Evolutionary conservation across 2,888 invertebrate species (phyloP), one percentile per base, ranked within the genome.

Genomic region (Invenusta paracnida): DNA sequence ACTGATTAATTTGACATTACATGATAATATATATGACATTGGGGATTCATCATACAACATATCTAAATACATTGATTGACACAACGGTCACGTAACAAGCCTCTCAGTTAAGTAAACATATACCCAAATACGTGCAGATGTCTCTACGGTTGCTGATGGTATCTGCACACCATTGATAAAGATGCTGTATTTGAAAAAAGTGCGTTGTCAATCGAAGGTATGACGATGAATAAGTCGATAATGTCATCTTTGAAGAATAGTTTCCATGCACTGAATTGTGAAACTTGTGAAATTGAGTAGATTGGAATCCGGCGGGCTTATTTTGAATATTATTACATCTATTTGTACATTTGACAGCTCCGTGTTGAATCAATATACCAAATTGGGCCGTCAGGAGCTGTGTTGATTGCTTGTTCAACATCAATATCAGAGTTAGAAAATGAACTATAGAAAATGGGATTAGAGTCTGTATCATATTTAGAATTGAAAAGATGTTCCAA

Each of bases 371-470:
- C 27, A 73, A 73, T 73, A 73, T 73, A 13, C 73, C 73, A 73
- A 73, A 73, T 23, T 73, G 48, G 5, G 48, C 17, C 48, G 17
- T 48, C 48, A 48, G 17, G 48, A 48, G 48, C 17, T 48, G 73
- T 73, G 17, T 73, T 73, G 27, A 13, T 2, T 73, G 17, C 73
- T 73, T 73, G 11, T 73, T 73, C 27, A 73, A 23, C 2, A 73
- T 73, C 73, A 73, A 73, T 73, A 73, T 73, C 73, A 73, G 73
- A n/a, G 73, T 73, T 23, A 73, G 73, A 73, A 73, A 25, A 23
- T 73, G 23, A 73, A 73, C 73, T 73, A 23, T 5, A 73, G 73
- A 73, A 73, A 13, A 23, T 23, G 25, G 5, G 27, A 73, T 73
- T 73, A 23, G 73, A 73, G 73, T 73, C 73, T n/a, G 25, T 73